A percentile compares a stretch with the other conserved stretches of the same genome.
phyloP scores from a whole-genome alignment of 23 tunicate genomes.

The Styela clava region DNA sequence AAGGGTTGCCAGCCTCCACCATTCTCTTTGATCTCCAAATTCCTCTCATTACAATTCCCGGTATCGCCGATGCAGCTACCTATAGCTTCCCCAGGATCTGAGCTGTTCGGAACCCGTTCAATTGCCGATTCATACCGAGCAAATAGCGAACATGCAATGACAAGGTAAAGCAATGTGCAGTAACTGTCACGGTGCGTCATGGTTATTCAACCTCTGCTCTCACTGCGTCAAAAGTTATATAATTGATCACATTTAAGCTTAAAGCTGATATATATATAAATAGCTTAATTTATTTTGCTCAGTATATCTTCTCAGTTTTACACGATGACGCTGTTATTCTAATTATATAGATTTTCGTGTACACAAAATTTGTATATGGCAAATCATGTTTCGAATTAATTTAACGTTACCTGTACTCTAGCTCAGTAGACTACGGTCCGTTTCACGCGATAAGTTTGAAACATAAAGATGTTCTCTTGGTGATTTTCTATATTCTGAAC shows the following conservation, averaged over 20 bases:
- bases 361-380: no score
- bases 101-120: background rate
- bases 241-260: background rate
- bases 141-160: background rate
- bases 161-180: background rate
- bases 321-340: no score
- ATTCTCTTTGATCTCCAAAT: background rate
- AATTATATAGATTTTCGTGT: no score
- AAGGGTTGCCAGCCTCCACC: background rate
- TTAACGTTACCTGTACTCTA: no score
- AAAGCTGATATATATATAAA: background rate
- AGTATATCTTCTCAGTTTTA: no score
- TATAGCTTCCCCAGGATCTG: background rate
- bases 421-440: no score
- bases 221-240: background rate
- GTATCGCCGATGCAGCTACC: background rate
- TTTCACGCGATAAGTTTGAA: no score
- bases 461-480: no score
- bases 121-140: background rate
- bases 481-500: no score
- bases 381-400: no score
- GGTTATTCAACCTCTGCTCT: background rate
- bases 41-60: background rate
- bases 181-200: background rate
- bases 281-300: no score